Percentiles rank a stretch among this genome's conserved stretches.
phyloP scores from a whole-genome alignment of 2,797 vertebrate species.

The Pantherophis alleghaniensis region DNA sequence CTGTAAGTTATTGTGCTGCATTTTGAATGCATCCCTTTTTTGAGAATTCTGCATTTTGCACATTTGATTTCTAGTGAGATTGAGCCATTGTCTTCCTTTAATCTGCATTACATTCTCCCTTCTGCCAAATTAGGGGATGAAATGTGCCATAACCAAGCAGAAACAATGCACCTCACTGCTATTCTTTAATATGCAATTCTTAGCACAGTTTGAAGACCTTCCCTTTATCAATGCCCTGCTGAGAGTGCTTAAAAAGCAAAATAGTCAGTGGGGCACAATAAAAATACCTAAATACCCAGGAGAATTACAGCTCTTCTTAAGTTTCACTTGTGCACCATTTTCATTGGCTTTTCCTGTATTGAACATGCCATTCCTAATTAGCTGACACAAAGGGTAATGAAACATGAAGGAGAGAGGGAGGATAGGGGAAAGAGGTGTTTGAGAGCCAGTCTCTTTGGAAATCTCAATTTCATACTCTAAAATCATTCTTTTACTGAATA shows the following conservation, averaged over 20 bases:
- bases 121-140: slow-evolving; percentile 36
- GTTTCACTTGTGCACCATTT: slow-evolving; percentile 43
- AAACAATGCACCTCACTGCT: slow-evolving; percentile 47
- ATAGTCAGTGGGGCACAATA: slow-evolving; percentile 47
- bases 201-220: slow-evolving; percentile 51
- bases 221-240: slow-evolving; percentile 54
- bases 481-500: slow-evolving; percentile 44
- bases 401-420: slow-evolving; percentile 22
- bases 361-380: slow-evolving; percentile 60
- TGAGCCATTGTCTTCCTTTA: slow-evolving; percentile 34
- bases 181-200: slow-evolving; percentile 57
- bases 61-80: not conserved
- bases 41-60: slow-evolving; percentile 5
- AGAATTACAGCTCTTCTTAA: slow-evolving; percentile 59
- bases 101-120: slow-evolving; percentile 14
- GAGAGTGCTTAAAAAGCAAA: slow-evolving; percentile 57
- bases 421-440: slow-evolving; percentile 49
- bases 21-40: slow-evolving; percentile 4
- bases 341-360: slow-evolving; percentile 55
- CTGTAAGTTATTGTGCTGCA: not conserved
- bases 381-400: slow-evolving; percentile 42
- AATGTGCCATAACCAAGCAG: slow-evolving; percentile 44
- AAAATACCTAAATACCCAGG: slow-evolving; percentile 45
- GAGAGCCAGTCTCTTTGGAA: slow-evolving; percentile 55
- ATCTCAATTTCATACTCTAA: slow-evolving; percentile 42